Evolutionary conservation across 1,140 invertebrate species (phyloP).

Genomic region (Hypothenemus hampei): DNA sequence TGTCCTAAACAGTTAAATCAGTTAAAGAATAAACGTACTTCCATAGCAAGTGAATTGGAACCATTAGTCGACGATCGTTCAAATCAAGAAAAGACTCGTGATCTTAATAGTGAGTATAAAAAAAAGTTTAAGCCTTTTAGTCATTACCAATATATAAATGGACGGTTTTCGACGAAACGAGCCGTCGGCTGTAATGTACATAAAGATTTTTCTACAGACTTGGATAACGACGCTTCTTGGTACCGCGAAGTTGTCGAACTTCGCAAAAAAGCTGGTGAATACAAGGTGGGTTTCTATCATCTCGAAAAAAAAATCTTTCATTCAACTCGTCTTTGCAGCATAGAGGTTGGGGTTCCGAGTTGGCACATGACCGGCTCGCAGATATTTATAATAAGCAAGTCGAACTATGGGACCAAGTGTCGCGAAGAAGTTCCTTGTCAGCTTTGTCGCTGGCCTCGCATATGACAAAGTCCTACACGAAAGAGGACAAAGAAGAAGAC

Average conservation of each 20-base stretch:
- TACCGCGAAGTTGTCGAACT: slow-evolving; percentile 81
- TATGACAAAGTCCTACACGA: slow-evolving; percentile 73
- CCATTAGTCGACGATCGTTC: slow-evolving; percentile 69
- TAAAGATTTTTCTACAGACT: slow-evolving; percentile 42
- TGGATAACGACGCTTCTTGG: slow-evolving; percentile 58
- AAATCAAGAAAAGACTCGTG: slow-evolving; percentile 55
- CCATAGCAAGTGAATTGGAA: slow-evolving; percentile 64
- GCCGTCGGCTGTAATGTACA: slow-evolving; percentile 45
- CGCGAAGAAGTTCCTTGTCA: slow-evolving; percentile 77
- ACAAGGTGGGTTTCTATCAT: slow-evolving; percentile 65
- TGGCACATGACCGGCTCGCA: slow-evolving; percentile 71
- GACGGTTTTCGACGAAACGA: slow-evolving; percentile 57
- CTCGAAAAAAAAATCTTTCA: not conserved
- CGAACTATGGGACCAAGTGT: slow-evolving; percentile 85
- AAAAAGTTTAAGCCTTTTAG: slow-evolving; percentile 78
- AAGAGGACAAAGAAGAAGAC: slow-evolving; percentile 83
- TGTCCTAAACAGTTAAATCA: too few relatives aligned
- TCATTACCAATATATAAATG: slow-evolving; percentile 71
- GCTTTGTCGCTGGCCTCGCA: slow-evolving; percentile 78
- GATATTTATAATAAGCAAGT: slow-evolving; percentile 75
- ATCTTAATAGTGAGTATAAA: slow-evolving; percentile 70
- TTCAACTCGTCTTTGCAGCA: slow-evolving; percentile 54
- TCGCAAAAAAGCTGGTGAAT: slow-evolving; percentile 85
- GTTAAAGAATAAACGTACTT: too few relatives aligned
- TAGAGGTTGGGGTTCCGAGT: slow-evolving; percentile 83